Base-by-base conservation (phyloP, 2,113 vertebrate genomes). In the Regulus satrapa region DNA sequence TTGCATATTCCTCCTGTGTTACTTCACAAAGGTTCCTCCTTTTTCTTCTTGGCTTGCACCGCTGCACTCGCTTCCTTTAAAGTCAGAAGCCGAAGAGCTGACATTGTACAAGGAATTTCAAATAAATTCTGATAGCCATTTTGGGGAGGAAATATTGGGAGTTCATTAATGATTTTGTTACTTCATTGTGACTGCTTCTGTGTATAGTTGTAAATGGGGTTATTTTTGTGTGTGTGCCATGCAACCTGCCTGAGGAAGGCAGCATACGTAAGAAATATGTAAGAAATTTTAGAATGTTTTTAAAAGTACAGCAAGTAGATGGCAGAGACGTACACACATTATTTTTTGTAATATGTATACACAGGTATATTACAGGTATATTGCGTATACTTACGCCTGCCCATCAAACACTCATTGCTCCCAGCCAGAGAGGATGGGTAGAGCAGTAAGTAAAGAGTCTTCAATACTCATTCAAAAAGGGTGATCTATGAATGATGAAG, bases 41-140 rank as follows among this genome's bases (percentile, higher is more conserved):
- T 92, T 91, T 56, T 75, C 62, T 43, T 54, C 93, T 94, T 96
- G 82, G 82, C 85, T 94, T 78, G 49, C 41, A 63, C 75, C 28
- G 16, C n/a, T 83, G 72, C 59, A 29, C 7, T 72, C 55, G 24
- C 8, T 68, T 58, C 28, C 31, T 88, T 71, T 84, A 75, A 92
- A 88, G 61, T 28, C 82, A 94, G 40, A 78, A 91, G 38, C 58
- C 78, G 45, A 29, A 73, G 69, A 62, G 19, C 20, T 63, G 71
- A 63, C 63, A 80, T 7, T 18, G 49, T 45, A 77, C 46, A 62
- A 76, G 28, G 63, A 90, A 84, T 90, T 92, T 58, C 29, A 94
- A 85, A 69, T 49, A 55, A 79, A 76, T 88, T 85, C 58, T 76
- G 28, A 88, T 48, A 66, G 55, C 15, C 1, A 0, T 85, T 93